phyloP scores from a whole-genome alignment of 2,797 vertebrate genomes.

The Bovichtus variegatus region DNA sequence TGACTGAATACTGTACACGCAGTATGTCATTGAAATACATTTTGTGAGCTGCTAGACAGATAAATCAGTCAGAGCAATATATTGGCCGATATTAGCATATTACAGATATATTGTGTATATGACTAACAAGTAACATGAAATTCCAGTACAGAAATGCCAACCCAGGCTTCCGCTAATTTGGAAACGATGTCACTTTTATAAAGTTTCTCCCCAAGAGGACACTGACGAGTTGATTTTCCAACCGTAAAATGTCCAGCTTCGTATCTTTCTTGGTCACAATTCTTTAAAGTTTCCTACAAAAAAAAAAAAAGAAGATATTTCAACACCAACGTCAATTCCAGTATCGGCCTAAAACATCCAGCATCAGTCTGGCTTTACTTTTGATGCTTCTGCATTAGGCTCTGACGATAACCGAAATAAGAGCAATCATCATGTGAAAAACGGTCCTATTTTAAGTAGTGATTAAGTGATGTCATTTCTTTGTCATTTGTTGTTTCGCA shows the following conservation, averaged over 20 bases:
- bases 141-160: not conserved
- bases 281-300: too few species aligned
- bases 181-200: not conserved
- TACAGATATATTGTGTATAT: too few species aligned
- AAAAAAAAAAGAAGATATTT: not conserved
- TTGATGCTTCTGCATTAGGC: not conserved
- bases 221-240: not conserved
- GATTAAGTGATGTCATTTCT: not conserved
- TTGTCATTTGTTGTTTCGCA: not conserved
- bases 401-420: not conserved
- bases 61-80: not conserved
- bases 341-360: not conserved
- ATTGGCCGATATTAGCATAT: not conserved
- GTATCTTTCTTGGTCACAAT: not conserved
- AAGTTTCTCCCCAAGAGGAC: not conserved
- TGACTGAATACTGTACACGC: too few species aligned
- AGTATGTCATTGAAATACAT: not conserved
- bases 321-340: too few species aligned
- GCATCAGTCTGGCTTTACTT: not conserved
- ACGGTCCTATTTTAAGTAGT: not conserved
- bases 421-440: not conserved
- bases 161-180: not conserved
- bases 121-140: not conserved
- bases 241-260: too few species aligned
- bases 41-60: not conserved